Percentiles rank a stretch among this genome's conserved stretches.
These are phyloP conservation scores for Microcebus tavaratra DNA, from an alignment of 2,113 vertebrate genomes.

Conservation along the genomic window DNA sequence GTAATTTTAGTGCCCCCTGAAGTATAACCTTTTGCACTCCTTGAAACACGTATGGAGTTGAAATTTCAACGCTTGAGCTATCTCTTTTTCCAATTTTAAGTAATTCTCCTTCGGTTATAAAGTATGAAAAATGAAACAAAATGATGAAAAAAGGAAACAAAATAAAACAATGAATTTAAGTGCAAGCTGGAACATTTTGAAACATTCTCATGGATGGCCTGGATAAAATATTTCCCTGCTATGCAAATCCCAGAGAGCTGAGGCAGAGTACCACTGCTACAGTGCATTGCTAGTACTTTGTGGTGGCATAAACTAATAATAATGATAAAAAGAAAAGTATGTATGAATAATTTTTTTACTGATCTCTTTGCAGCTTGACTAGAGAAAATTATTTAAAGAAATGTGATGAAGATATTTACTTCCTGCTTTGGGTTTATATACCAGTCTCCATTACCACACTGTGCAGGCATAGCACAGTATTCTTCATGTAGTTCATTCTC, in stretches of 20 bases:
- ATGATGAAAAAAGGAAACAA: slow-evolving; percentile 50
- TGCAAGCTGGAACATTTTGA: not conserved
- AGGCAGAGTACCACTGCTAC: not conserved
- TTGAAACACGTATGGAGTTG: slow-evolving; percentile 63
- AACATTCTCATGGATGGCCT: not conserved
- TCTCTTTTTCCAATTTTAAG: slow-evolving; percentile 35
- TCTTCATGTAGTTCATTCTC: not conserved
- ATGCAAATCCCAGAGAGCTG: not conserved
- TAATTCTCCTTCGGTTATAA: slow-evolving; percentile 39
- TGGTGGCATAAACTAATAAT: not conserved
- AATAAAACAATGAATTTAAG: slow-evolving; percentile 38
- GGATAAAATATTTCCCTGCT: not conserved
- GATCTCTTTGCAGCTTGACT: not conserved
- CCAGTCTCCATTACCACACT: not conserved
- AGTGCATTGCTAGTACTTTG: not conserved
- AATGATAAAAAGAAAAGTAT: slow-evolving; percentile 6
- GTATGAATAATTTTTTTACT: not conserved
- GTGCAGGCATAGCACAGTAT: not conserved
- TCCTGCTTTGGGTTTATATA: not conserved
- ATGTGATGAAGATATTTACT: not conserved
- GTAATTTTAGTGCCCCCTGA: slow-evolving; percentile 77
- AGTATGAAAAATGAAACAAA: not conserved
- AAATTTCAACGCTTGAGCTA: slow-evolving; percentile 42
- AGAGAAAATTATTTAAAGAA: slow-evolving; percentile 17
- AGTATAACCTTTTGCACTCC: slow-evolving; percentile 71